Evolutionary conservation across 2,113 vertebrate genomes (phyloP), one percentile per base, ranked within the genome.

Genomic region (Callithrix jacchus): DNA sequence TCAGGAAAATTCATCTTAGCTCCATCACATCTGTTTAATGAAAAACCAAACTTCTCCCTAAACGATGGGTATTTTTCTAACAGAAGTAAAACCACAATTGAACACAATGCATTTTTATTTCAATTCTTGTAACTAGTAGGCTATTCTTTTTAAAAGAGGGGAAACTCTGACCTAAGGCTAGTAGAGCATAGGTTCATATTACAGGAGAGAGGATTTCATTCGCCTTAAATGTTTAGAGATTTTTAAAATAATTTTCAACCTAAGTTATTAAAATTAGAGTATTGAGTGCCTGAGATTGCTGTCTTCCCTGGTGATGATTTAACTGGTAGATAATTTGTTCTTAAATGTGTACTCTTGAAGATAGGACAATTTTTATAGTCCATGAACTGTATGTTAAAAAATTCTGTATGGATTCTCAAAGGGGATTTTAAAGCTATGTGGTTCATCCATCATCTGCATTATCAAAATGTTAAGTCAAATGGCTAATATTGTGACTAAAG

Each of bases 141-240:
- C 47, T 47, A 9, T 71, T 87, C n/a, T 89, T 96, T 83, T 70
- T 76, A 27, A 97, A 94, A 54, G 40, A 71, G 23, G 68, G 9
- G 71, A 37, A 89, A 70, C 42, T 45, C 27, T 74, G 42, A 87
- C 92, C 42, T 11, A 61, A 54, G 54, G 70, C 74, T 76, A 20
- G 35, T 52, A 23, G 56, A 27, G 35, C 64, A 9, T 37, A 35
- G 7, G 40, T 68, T 76, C 25, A 20, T 58, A 47, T 61, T 88
- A 71, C 52, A 92, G 25, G 52, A 90, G 23, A 70, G 25, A 54
- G 64, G 21, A 91, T 93, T 90, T 91, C 81, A 37, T 97, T 96
- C 93, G 91, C 93, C 86, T 93, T 89, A 90, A 92, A 84, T 87
- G 74, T 95, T 95, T 89, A 89, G 96, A 89, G 86, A 93, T 81